Percentiles rank a stretch among this genome's conserved stretches.
Evolutionary conservation across 2,113 vertebrate species (phyloP).

Genomic region (Sphyrna mokarran): DNA sequence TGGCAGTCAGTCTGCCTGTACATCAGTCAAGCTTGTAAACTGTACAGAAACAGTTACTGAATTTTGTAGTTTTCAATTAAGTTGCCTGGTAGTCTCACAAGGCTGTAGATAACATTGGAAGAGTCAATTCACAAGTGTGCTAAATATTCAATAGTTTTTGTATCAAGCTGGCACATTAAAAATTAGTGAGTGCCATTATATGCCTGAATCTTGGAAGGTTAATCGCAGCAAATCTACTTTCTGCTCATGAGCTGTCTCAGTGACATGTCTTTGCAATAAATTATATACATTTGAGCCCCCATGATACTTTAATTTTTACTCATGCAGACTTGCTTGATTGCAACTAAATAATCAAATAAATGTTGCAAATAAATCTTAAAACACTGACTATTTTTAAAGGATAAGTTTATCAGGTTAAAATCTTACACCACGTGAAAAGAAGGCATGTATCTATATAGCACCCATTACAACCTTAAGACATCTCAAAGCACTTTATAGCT

Average conservation of each 20-base stretch:
- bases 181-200: not conserved
- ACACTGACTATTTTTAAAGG: not conserved
- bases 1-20: not conserved
- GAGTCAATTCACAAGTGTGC: not conserved
- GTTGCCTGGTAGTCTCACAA: not conserved
- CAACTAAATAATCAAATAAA: not conserved
- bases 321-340: not conserved
- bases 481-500: not conserved
- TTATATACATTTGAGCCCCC: not conserved
- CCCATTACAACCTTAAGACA: not conserved
- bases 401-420: not conserved
- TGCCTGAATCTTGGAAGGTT: not conserved
- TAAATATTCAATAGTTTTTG: not conserved
- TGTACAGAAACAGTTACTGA: not conserved
- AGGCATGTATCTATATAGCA: not conserved
- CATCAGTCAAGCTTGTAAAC: not conserved
- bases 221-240: not conserved
- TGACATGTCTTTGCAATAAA: not conserved
- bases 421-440: not conserved
- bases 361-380: not conserved
- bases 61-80: not conserved
- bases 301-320: not conserved
- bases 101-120: not conserved
- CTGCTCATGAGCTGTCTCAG: not conserved
- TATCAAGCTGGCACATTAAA: not conserved